These are phyloP conservation scores for Oreamnos americanus DNA, from an alignment of 2,113 vertebrate species.

Conservation along the genomic window DNA sequence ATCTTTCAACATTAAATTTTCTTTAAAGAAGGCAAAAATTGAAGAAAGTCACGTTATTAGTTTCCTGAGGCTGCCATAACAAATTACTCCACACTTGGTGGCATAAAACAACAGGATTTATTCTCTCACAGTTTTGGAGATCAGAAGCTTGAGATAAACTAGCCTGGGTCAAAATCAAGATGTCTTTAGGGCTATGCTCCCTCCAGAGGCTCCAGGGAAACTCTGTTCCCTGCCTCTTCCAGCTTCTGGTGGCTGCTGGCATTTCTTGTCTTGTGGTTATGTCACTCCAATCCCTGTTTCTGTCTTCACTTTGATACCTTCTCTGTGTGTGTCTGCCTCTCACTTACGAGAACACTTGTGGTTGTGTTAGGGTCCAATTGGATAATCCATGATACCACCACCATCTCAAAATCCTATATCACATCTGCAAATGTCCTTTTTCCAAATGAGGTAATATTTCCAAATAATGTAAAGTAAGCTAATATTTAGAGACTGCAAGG, in stretches of 20 bases:
- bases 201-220: not conserved
- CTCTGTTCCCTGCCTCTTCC: not conserved
- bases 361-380: not conserved
- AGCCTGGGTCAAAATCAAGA: not conserved
- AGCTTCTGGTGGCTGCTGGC: not conserved
- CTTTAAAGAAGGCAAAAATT: not conserved
- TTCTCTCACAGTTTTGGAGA: not conserved
- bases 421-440: not conserved
- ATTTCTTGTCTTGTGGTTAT: not conserved
- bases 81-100: not conserved
- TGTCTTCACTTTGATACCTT: not conserved
- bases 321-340: not conserved
- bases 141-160: not conserved
- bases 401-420: not conserved
- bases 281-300: not conserved
- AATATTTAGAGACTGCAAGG: not conserved
- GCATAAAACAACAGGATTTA: not conserved
- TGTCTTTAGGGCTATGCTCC: not conserved
- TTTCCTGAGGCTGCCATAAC: not conserved
- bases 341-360: not conserved
- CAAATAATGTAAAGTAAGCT: not conserved
- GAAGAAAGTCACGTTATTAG: not conserved
- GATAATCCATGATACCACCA: not conserved
- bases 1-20: slow-evolving; percentile 6
- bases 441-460: not conserved